These are phyloP conservation scores for Allobates femoralis DNA, from an alignment of 2,797 vertebrate genomes.

Conservation along the genomic window DNA sequence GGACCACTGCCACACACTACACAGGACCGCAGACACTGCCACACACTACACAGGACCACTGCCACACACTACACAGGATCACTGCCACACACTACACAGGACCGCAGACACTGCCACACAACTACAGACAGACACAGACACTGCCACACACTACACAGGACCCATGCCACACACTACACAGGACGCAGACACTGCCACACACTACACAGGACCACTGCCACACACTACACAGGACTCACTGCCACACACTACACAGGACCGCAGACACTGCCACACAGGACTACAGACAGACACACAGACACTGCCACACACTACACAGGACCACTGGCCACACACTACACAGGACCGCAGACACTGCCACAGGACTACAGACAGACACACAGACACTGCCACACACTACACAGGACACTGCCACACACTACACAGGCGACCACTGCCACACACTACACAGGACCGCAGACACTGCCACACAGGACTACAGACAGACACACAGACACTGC, in stretches of 20 bases:
- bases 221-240: not conserved
- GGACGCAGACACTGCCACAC: not conserved
- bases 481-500: too few species aligned
- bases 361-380: conserved; percentile 10
- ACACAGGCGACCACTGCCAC: too few species aligned
- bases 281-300: not conserved
- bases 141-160: not conserved
- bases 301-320: not conserved
- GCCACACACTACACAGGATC: not conserved
- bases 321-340: not conserved
- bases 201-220: not conserved
- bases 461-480: too few species aligned
- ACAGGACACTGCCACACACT: too few species aligned
- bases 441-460: too few species aligned
- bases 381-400: not conserved
- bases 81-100: not conserved
- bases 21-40: not conserved
- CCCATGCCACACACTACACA: not conserved
- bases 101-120: not conserved
- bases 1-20: not conserved
- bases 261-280: not conserved
- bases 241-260: too few species aligned
- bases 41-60: not conserved
- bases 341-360: too few species aligned
- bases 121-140: not conserved